These are phyloP conservation scores for Rhynchophorus ferrugineus DNA, from an alignment of 1,140 invertebrate species.

Conservation along the genomic window DNA sequence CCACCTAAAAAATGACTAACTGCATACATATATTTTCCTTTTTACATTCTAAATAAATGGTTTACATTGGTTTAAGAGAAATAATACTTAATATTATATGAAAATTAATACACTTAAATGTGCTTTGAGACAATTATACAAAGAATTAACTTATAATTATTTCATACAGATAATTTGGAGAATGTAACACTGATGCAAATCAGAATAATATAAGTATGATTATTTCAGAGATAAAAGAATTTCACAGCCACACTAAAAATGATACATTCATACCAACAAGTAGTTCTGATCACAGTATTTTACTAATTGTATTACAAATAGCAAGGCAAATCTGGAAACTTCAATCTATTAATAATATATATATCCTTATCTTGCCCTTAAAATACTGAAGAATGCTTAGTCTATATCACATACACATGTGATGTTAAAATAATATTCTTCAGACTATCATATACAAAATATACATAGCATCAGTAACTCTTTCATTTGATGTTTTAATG, in stretches of 20 bases:
- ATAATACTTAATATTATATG: background rate
- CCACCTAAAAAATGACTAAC: background rate
- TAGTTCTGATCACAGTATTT: conserved; percentile 39
- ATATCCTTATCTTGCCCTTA: background rate
- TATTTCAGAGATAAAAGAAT: conserved; percentile 1
- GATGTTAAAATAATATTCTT: too few relatives aligned
- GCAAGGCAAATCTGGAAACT: background rate
- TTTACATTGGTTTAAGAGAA: background rate
- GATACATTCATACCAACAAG: conserved; percentile 17
- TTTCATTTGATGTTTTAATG: background rate
- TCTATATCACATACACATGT: too few relatives aligned
- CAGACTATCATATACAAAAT: too few relatives aligned
- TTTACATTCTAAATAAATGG: background rate
- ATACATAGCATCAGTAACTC: background rate
- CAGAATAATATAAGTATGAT: background rate
- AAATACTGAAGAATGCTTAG: too few relatives aligned
- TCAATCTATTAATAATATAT: background rate
- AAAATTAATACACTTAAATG: background rate
- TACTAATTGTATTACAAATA: conserved; percentile 1
- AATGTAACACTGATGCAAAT: background rate
- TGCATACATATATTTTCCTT: too few relatives aligned
- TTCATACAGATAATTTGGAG: background rate
- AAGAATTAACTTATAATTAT: background rate
- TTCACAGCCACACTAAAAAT: conserved; percentile 23
- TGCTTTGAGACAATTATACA: background rate